Evolutionary conservation across 2,797 vertebrate genomes (phyloP), one percentile per base, ranked within the genome.

Genomic region (Lophotriccus pileatus): DNA sequence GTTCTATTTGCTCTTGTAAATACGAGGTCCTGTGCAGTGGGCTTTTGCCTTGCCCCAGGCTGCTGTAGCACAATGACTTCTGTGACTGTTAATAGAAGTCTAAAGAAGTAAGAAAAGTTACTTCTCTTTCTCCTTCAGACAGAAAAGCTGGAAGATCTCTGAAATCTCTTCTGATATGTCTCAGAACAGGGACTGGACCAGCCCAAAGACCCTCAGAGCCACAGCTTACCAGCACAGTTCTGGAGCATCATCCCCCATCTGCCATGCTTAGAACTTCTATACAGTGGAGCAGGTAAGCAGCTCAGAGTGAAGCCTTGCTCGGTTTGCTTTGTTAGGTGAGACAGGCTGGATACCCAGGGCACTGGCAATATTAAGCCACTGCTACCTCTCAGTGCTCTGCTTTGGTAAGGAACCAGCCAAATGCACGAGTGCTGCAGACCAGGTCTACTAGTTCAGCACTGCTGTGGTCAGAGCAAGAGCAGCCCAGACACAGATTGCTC

Each of bases 51-150:
- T 63, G n/a, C 77, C 11, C 59, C 36, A 74, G 72, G 21, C 60
- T 83, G 75, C 62, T 2, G 4, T 44, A 77, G 53, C 53, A 52
- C 79, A 46, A 76, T 0, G 0, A 88, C 68, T 80, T 94, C 73
- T 95, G 77, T 74, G 87, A 32, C 79, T 94, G 92, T 93, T 92
- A 93, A 90, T 82, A 94, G 90, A 93, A 92, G 18, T 41, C 59
- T 91, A 56, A 92, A 93, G 47, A 80, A 39, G 47, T 77, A 92
- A 93, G 67, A 80, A 93, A 95, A 88, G 46, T 92, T 78, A 90
- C 76, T 94, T 94, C 79, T 93, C 82, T 81, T 92, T 81, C 85
- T 93, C 14, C 44, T 87, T 94, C 36, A 78, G 53, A 47, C 43
- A 93, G 55, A 39, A 44, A 44, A 91, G 39, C 50, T 78, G 85